These are phyloP conservation scores for Notarius quadriscutis DNA, from an alignment of 2,113 vertebrate species.

Conservation along the genomic window DNA sequence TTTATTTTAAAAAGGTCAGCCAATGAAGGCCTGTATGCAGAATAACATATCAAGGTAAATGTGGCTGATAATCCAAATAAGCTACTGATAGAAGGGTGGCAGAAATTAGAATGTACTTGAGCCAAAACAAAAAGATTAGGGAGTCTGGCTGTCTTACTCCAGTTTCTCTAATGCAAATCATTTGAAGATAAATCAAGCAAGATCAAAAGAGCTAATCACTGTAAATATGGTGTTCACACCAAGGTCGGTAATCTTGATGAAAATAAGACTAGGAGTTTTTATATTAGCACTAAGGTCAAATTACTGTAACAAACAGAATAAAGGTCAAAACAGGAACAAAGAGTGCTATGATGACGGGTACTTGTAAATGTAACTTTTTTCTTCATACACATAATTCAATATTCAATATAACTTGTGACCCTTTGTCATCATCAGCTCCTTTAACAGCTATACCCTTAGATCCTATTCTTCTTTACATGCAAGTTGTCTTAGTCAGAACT, in stretches of 20 bases:
- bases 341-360: not conserved
- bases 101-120: too few relatives aligned
- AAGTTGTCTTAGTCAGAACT: too few relatives aligned
- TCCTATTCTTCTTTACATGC: not conserved
- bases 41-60: not conserved
- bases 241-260: not conserved
- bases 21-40: not conserved
- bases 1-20: not conserved
- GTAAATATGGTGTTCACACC: not conserved
- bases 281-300: not conserved
- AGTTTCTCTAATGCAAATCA: not conserved
- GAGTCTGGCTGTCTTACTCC: too few relatives aligned
- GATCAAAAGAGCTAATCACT: not conserved
- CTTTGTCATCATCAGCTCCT: not conserved
- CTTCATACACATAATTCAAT: not conserved
- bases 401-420: too few relatives aligned
- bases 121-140: not conserved
- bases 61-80: not conserved
- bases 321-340: not conserved
- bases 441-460: not conserved
- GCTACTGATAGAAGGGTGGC: not conserved
- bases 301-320: not conserved
- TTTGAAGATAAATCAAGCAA: not conserved
- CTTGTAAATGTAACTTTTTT: not conserved
- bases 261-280: not conserved